Percentiles rank a stretch among this genome's conserved stretches.
phyloP scores from a whole-genome alignment of 2,888 invertebrate species.

The Mesodorylaimus sp. region DNA sequence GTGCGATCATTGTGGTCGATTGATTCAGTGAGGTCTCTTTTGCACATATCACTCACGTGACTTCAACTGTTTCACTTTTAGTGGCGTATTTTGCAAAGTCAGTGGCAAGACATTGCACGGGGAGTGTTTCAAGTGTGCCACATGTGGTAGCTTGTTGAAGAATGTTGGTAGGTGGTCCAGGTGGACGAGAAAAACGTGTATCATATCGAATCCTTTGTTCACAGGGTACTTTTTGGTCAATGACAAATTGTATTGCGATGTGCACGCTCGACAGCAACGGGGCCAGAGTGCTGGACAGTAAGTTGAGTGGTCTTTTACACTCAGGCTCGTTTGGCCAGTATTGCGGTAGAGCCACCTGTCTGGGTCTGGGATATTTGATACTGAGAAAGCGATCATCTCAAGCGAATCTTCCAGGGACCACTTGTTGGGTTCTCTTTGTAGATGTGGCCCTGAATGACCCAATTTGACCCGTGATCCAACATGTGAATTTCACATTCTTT shows the following conservation, averaged over 20 bases:
- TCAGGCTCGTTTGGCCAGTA: too few species aligned
- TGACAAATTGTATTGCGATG: constrained; percentile 87
- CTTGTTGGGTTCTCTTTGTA: too few species aligned
- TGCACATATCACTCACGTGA: too few species aligned
- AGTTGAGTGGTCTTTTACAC: too few species aligned
- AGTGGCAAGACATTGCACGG: constrained; percentile 91
- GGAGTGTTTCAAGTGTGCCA: constrained; percentile 90
- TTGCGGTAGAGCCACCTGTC: too few species aligned
- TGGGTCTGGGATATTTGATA: too few species aligned
- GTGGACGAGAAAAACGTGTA: neutral
- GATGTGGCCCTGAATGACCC: too few species aligned
- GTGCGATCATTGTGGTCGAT: constrained; percentile 87
- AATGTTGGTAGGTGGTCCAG: constrained; percentile 50
- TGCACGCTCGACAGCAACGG: constrained; percentile 47
- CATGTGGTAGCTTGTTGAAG: constrained; percentile 78
- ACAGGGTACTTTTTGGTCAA: constrained; percentile 77
- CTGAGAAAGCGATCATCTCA: too few species aligned
- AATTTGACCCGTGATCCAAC: too few species aligned
- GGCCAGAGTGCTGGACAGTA: too few species aligned
- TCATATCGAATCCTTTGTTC: constrained; percentile 8
- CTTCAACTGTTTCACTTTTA: constrained; percentile 34
- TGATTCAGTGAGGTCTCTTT: constrained; percentile 98
- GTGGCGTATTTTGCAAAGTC: constrained; percentile 91
- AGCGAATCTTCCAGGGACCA: too few species aligned
- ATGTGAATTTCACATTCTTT: too few species aligned